Base-by-base conservation (phyloP, 2,888 invertebrate genomes). In the Limenitis camilla region DNA sequence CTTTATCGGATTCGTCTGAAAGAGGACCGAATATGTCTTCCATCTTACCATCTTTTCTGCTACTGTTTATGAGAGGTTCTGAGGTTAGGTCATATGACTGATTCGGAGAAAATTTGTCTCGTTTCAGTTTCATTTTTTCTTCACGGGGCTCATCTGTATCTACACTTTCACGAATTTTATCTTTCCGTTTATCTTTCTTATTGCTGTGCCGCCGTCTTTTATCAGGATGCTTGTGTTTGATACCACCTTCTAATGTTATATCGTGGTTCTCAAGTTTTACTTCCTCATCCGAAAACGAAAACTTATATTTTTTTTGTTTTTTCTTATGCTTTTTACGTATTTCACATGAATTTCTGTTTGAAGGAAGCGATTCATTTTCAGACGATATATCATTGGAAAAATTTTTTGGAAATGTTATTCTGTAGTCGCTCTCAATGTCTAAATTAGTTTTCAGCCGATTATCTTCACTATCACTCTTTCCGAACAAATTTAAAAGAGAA, bases 1-100 rank as follows among this genome's bases (percentile, higher is more conserved):
- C 82, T 68, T 69, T 78, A 56, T 88, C 88, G 2, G 88, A 88
- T 38, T 95, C 93, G 67, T 94, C 96, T 1, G 96, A 95, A 55
- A 95, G 85, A 8, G 95, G 94, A 0, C 95, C 96, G 78, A 96
- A 96, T 56, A 96, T 95, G 63, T 94, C 95, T 74, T 95, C 94
- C 93, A 95, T 94, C 78, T 94, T 93, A 29, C 92, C 94, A 62
- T 93, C 93, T 56, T 93, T 91, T 64, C 92, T 91, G 1, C 76
- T 67, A 49, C 68, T 73, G 61, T 68, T 80, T 27, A 72, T 62
- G 51, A 69, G 53, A n/a, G 64, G 60, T 40, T 87, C 86, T 33
- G 68, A 56, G 8, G 62, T 49, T 41, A 66, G 62, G 46, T 84
- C 85, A 61, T 72, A 74, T 11, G 65, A 61, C 47, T 63, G 70